Percentiles rank a stretch among this genome's conserved stretches.
These are phyloP conservation scores for Scolopax bukidnonensis DNA, from an alignment of 2,797 vertebrate species.

Conservation along the genomic window DNA sequence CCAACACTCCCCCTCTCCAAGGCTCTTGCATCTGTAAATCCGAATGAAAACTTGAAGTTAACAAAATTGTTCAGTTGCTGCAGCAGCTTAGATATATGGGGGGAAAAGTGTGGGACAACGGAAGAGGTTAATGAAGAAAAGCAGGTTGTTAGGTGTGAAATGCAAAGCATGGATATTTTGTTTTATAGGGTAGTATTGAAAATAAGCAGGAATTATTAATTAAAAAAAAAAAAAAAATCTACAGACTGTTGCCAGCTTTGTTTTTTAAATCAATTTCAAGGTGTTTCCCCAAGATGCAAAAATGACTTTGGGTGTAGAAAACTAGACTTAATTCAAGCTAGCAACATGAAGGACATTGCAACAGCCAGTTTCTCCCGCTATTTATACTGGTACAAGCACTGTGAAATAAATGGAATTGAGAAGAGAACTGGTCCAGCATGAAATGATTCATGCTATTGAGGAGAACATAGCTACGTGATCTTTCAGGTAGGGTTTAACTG, in stretches of 20 bases:
- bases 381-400: background rate
- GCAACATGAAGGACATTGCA: accelerated
- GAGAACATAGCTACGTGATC: background rate
- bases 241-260: background rate
- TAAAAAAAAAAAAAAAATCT: background rate
- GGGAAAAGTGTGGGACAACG: background rate
- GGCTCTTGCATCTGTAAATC: slow-evolving; percentile 67
- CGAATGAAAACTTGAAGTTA: slow-evolving; percentile 66
- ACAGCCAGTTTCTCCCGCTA: background rate
- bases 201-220: background rate
- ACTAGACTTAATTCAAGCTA: background rate
- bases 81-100: slow-evolving; percentile 20
- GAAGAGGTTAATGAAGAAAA: slow-evolving; percentile 38
- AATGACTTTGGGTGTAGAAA: background rate
- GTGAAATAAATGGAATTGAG: background rate
- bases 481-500: background rate
- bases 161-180: background rate
- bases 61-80: slow-evolving; percentile 57
- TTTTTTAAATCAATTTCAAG: slow-evolving; percentile 8
- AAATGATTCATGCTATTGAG: background rate
- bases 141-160: slow-evolving; percentile 32
- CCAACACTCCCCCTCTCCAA: slow-evolving; percentile 63
- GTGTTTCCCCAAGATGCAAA: background rate
- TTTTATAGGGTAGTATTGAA: slow-evolving; percentile 1
- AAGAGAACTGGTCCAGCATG: background rate